phyloP scores from a whole-genome alignment of 1,140 invertebrate species.

The Spodoptera litura region DNA sequence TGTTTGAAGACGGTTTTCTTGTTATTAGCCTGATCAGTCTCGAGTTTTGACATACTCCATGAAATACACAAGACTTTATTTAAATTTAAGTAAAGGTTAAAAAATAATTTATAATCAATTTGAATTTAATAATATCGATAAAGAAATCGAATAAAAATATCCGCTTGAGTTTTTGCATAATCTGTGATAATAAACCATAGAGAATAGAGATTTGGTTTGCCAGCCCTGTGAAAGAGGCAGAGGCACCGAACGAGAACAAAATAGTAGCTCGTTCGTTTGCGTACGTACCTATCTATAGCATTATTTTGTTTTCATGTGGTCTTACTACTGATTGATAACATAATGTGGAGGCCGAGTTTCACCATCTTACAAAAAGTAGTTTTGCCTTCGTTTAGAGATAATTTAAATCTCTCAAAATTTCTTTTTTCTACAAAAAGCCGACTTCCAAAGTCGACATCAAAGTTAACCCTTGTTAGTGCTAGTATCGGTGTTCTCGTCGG shows the following conservation, averaged over 20 bases:
- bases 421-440: slow-evolving; percentile 75
- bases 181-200: slow-evolving; percentile 8
- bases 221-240: background rate
- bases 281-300: background rate
- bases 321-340: slow-evolving; percentile 32
- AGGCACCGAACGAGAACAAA: background rate
- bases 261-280: background rate
- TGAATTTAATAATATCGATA: too few relatives aligned
- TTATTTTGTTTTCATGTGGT: slow-evolving; percentile 38
- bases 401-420: slow-evolving; percentile 62
- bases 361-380: slow-evolving; percentile 73
- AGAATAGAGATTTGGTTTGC: background rate
- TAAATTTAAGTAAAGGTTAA: too few relatives aligned
- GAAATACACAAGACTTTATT: too few relatives aligned
- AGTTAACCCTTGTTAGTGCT: slow-evolving; percentile 79
- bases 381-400: slow-evolving; percentile 69
- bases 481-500: slow-evolving; percentile 82
- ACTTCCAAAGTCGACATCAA: slow-evolving; percentile 72
- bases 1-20: too few relatives aligned
- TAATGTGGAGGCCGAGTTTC: slow-evolving; percentile 77
- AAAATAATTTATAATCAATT: too few relatives aligned
- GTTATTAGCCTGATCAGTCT: too few relatives aligned
- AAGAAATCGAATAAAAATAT: too few relatives aligned
- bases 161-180: background rate
- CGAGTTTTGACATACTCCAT: too few relatives aligned